Percentiles rank a stretch among this genome's conserved stretches.
Evolutionary conservation across 2,113 vertebrate genomes (phyloP).

Genomic region (Sinocyclocheilus grahami): DNA sequence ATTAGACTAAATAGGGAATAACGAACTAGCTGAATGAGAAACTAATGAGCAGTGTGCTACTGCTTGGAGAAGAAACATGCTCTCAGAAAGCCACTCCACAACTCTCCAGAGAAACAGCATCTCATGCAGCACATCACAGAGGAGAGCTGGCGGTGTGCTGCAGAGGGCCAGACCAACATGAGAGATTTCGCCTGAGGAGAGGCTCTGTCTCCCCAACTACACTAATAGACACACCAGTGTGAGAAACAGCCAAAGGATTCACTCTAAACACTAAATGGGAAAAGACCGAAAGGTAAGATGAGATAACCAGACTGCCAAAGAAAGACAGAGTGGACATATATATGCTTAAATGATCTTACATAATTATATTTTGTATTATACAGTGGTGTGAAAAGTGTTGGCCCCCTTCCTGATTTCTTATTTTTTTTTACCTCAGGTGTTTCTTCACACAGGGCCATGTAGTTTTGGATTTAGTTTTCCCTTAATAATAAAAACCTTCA

Average conservation of each 20-base stretch:
- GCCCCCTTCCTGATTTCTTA: too few relatives aligned
- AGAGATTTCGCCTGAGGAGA: background rate
- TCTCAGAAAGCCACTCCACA: background rate
- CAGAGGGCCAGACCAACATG: conserved; percentile 13
- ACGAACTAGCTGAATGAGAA: conserved; percentile 40
- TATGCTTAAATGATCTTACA: background rate
- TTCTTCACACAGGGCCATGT: too few relatives aligned
- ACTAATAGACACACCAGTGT: conserved; percentile 9
- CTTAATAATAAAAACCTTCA: too few relatives aligned
- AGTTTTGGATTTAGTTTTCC: too few relatives aligned
- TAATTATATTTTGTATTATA: too few relatives aligned
- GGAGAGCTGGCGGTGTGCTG: background rate
- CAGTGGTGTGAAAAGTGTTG: too few relatives aligned
- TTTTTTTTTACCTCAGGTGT: too few relatives aligned
- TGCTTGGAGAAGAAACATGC: background rate
- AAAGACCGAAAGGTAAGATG: conserved; percentile 27
- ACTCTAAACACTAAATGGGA: conserved; percentile 45
- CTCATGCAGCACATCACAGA: background rate
- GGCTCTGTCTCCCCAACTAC: background rate
- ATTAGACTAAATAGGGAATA: conserved; percentile 32
- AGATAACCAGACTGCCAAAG: conserved; percentile 25
- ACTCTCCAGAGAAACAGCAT: conserved; percentile 12
- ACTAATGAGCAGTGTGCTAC: conserved; percentile 13
- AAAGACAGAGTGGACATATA: background rate
- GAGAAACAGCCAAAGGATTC: background rate